These are phyloP conservation scores for Silurus aristotelis DNA, from an alignment of 2,797 vertebrate genomes.

Conservation along the genomic window DNA sequence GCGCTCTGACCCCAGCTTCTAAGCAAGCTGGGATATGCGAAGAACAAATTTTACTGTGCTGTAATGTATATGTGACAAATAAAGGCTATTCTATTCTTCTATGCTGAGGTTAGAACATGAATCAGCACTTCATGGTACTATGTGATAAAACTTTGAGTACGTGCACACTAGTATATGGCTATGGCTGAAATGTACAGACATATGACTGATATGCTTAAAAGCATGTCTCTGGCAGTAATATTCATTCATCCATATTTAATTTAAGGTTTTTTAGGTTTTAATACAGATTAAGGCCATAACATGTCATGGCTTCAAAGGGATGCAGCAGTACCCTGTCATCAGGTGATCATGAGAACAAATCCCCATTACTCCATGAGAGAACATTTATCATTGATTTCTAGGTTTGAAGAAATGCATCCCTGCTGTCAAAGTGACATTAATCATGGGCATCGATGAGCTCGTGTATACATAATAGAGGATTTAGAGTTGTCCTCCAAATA, in stretches of 20 bases:
- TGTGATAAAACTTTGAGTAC: constrained; percentile 27
- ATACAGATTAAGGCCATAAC: background rate
- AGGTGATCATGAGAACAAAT: too few species aligned
- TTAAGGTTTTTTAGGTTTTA: background rate
- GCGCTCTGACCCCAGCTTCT: too few species aligned
- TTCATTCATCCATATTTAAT: background rate
- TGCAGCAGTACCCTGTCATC: background rate
- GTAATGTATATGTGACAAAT: too few species aligned
- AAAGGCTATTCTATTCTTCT: too few species aligned
- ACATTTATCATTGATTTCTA: background rate
- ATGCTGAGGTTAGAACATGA: constrained; percentile 38
- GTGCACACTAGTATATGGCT: background rate
- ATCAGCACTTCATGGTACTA: constrained; percentile 27
- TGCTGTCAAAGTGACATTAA: background rate
- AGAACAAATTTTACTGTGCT: too few species aligned
- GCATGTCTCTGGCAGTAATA: background rate
- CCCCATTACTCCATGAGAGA: background rate
- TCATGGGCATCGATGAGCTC: background rate
- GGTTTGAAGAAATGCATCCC: too few species aligned
- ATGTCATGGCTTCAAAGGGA: background rate
- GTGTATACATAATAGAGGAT: background rate
- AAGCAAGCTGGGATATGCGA: too few species aligned
- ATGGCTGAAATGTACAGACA: background rate
- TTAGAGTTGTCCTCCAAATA: background rate
- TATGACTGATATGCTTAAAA: background rate